These are phyloP conservation scores for Xerus rutilus DNA, from an alignment of 2,797 vertebrate species.

Conservation along the genomic window DNA sequence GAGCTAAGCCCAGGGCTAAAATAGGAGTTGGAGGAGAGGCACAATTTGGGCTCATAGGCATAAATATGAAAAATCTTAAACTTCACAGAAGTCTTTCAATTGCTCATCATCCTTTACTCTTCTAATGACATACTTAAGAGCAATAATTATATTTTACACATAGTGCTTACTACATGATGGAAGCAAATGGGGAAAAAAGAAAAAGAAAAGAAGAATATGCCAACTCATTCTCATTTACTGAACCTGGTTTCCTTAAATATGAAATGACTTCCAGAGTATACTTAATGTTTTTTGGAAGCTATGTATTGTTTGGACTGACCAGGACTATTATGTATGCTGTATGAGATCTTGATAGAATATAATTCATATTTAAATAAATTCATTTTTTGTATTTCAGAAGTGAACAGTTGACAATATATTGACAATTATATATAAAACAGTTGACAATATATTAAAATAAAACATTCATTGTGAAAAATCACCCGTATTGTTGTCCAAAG, in stretches of 20 bases:
- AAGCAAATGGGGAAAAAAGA: not conserved
- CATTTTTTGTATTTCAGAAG: not conserved
- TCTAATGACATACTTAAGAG: not conserved
- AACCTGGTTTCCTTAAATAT: not conserved
- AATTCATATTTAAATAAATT: conserved; percentile 49
- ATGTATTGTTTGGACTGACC: not conserved
- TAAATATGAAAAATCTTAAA: not conserved
- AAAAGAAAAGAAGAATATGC: not conserved
- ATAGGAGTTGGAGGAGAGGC: not conserved
- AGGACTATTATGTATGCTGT: not conserved
- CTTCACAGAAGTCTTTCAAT: not conserved
- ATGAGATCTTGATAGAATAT: not conserved
- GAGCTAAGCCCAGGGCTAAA: not conserved
- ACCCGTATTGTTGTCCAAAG: not conserved
- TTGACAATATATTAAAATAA: conserved; percentile 46
- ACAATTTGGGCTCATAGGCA: not conserved
- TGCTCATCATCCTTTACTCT: conserved; percentile 15
- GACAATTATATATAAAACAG: too few species aligned
- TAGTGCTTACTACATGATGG: not conserved
- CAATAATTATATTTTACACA: conserved; percentile 1
- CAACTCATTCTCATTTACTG: not conserved
- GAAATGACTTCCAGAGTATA: not conserved
- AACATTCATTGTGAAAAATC: conserved; percentile 38
- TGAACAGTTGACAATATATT: conserved; percentile 15
- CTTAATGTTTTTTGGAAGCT: conserved; percentile 37